Conservation (phyloP, 2,113 vertebrate species). For the Pholis gunnellus region DNA sequence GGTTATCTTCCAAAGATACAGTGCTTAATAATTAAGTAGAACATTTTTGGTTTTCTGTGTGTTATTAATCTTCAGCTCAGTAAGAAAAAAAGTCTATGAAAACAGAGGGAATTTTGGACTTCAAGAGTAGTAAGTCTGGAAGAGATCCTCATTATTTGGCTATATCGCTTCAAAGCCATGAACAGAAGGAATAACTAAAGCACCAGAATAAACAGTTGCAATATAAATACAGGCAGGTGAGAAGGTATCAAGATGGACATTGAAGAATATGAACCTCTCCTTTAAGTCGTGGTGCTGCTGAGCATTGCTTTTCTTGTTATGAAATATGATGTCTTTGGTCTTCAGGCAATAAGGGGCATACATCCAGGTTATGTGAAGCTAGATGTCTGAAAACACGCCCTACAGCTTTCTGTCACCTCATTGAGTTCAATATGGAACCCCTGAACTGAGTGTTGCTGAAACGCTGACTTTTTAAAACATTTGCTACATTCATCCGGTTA, state of each 20-base stretch:
- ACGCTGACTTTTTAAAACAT: background rate
- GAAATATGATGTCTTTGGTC: background rate
- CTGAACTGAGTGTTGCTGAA: background rate
- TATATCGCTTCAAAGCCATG: background rate
- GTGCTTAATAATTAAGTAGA: background rate
- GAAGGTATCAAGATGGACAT: background rate
- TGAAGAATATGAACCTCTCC: background rate
- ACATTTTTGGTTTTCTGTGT: background rate
- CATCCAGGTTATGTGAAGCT: background rate
- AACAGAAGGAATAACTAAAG: background rate
- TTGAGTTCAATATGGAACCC: background rate
- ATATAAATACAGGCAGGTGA: background rate
- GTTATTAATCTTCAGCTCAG: background rate
- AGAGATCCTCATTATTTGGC: constrained; percentile 3
- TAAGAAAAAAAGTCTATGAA: background rate
- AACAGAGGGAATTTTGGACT: background rate
- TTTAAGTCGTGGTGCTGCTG: background rate
- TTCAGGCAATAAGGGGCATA: background rate
- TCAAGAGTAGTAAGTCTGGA: background rate
- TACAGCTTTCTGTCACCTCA: background rate
- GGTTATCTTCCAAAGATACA: background rate
- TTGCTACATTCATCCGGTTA: background rate
- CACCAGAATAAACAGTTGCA: background rate
- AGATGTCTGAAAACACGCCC: background rate
- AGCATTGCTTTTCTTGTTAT: background rate